Conservation (phyloP, 2,888 invertebrate species). For the Barypeithes pellucidus region DNA sequence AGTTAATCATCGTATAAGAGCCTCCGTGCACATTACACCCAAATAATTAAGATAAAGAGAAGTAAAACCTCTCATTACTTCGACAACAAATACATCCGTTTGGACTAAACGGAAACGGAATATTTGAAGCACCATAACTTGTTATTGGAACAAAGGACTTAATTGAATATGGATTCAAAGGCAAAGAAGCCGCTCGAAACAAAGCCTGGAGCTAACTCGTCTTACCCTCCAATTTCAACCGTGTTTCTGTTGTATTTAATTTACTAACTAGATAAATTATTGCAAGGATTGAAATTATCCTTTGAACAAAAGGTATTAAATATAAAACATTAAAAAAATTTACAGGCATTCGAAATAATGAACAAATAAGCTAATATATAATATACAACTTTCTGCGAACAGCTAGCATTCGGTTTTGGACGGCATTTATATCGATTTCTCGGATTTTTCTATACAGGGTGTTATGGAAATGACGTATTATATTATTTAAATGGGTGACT, state of each 20-base stretch:
- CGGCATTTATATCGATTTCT: too few species aligned
- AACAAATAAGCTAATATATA: too few species aligned
- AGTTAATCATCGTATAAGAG: neutral
- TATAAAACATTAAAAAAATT: neutral
- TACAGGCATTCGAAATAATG: too few species aligned
- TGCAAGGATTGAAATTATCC: constrained; percentile 1
- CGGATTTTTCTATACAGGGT: too few species aligned
- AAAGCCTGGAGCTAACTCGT: constrained; percentile 27
- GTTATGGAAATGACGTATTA: too few species aligned
- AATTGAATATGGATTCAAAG: constrained; percentile 66
- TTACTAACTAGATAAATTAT: constrained; percentile 33
- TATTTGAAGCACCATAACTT: constrained; percentile 58
- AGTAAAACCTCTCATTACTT: constrained; percentile 9
- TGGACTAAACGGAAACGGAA: constrained; percentile 35
- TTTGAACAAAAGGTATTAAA: neutral
- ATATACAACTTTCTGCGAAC: too few species aligned
- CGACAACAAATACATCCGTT: constrained; percentile 20
- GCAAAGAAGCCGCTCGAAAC: constrained; percentile 57
- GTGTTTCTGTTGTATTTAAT: constrained; percentile 30
- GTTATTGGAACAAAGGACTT: constrained; percentile 64
- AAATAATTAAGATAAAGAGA: constrained; percentile 2
- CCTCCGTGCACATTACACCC: neutral
- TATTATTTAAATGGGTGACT: too few species aligned
- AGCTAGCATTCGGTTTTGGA: too few species aligned
- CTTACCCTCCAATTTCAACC: constrained; percentile 24